Conservation (phyloP, 2,888 invertebrate species). For the Hirtodrosophila confusa region DNA sequence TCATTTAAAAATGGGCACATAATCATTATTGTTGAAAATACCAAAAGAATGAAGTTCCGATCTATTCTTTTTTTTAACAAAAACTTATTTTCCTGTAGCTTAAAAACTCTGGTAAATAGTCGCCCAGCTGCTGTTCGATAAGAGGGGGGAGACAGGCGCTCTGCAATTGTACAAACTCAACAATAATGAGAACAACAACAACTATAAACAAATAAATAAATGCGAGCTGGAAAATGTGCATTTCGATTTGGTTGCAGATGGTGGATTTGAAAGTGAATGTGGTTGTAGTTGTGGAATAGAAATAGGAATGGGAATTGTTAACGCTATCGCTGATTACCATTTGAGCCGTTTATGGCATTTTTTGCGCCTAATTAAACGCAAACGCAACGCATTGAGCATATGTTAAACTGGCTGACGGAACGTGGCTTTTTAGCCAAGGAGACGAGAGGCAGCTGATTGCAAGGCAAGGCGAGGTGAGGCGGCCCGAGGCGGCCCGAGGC, state of each 20-base stretch:
- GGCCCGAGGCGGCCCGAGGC: too few relatives aligned
- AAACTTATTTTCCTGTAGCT: too few relatives aligned
- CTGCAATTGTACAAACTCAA: background rate
- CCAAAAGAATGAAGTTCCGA: too few relatives aligned
- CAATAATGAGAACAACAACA: background rate
- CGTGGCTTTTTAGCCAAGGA: conserved; percentile 53
- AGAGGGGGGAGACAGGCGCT: conserved; percentile 7
- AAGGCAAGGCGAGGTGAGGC: conserved; percentile 18
- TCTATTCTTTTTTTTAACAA: too few relatives aligned
- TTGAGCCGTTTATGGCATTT: conserved; percentile 51
- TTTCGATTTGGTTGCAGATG: too few relatives aligned
- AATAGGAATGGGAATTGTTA: conserved; percentile 33
- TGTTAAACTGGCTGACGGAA: conserved; percentile 46
- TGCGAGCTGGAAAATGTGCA: too few relatives aligned
- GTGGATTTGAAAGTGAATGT: background rate
- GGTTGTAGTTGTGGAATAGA: conserved; percentile 1
- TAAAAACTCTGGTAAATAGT: conserved; percentile 1
- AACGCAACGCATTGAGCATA: conserved; percentile 64
- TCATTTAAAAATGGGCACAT: too few relatives aligned
- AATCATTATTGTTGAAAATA: too few relatives aligned
- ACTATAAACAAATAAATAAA: conserved; percentile 17
- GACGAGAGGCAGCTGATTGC: conserved; percentile 35
- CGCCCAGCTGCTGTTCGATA: conserved; percentile 21
- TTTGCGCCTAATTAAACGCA: conserved; percentile 65
- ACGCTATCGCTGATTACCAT: conserved; percentile 27